These are phyloP conservation scores for Mimachlamys varia DNA, from an alignment of 2,888 invertebrate genomes.

Conservation along the genomic window DNA sequence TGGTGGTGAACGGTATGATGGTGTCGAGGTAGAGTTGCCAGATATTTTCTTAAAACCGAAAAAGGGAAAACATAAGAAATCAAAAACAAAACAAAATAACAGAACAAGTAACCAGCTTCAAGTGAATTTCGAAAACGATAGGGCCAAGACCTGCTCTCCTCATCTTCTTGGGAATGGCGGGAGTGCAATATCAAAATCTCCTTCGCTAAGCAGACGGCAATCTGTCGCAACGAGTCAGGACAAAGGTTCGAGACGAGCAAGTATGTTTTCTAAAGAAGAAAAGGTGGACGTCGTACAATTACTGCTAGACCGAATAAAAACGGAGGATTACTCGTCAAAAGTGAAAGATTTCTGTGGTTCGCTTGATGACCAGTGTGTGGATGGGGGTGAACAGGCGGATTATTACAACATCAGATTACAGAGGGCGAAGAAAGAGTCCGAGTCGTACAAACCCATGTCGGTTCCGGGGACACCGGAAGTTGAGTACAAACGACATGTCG, in stretches of 20 bases:
- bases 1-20: constrained; percentile 43
- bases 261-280: constrained; percentile 65
- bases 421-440: constrained; percentile 50
- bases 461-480: constrained; percentile 67
- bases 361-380: constrained; percentile 53
- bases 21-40: constrained; percentile 47
- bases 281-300: constrained; percentile 58
- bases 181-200: neutral
- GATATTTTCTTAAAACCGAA: neutral
- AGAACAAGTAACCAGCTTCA: constrained; percentile 25
- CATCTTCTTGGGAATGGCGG: neutral
- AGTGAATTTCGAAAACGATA: constrained; percentile 38
- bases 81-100: neutral
- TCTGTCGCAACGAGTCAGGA: constrained; percentile 39
- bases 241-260: constrained; percentile 53
- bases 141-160: constrained; percentile 43
- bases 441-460: constrained; percentile 39
- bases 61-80: neutral
- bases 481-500: constrained; percentile 60
- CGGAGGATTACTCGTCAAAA: constrained; percentile 56
- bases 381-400: constrained; percentile 57
- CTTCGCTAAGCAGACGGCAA: neutral
- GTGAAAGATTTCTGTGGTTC: constrained; percentile 62
- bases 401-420: constrained; percentile 64
- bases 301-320: constrained; percentile 58